phyloP scores from a whole-genome alignment of 2,797 vertebrate species.

The Urocyon cinereoargenteus region DNA sequence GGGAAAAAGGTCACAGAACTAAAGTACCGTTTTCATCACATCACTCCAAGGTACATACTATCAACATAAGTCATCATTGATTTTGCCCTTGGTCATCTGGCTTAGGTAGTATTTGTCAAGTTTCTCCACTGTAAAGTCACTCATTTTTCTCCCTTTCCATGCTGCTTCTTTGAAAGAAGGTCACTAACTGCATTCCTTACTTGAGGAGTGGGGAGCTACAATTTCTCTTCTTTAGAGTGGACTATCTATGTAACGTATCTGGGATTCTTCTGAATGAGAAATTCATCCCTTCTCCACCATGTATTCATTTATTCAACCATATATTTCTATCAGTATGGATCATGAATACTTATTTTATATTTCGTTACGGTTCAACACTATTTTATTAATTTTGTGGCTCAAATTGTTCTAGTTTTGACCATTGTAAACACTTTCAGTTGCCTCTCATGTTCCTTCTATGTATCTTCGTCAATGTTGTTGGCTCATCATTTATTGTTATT shows the following conservation, averaged over 20 bases:
- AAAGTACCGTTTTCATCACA: constrained; percentile 47
- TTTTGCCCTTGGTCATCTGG: not conserved
- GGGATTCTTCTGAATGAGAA: not conserved
- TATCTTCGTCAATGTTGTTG: not conserved
- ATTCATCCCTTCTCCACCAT: not conserved
- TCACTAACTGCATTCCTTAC: not conserved
- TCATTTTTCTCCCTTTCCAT: not conserved
- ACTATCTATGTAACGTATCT: not conserved
- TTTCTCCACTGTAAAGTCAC: not conserved
- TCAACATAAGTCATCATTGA: not conserved
- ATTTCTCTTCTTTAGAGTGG: not conserved
- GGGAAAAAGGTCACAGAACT: not conserved
- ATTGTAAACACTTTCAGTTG: not conserved
- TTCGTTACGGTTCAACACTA: not conserved
- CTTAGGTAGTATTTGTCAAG: not conserved
- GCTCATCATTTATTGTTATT: not conserved
- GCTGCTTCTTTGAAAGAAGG: not conserved
- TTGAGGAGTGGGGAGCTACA: not conserved
- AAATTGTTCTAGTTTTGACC: not conserved
- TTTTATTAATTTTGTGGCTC: constrained; percentile 3
- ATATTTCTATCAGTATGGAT: not conserved
- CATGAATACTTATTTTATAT: not conserved
- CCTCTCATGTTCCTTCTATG: not conserved
- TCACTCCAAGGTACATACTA: not conserved
- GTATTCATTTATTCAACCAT: not conserved